These are phyloP conservation scores for Pungitius pungitius DNA, from an alignment of 2,113 vertebrate species.

Conservation along the genomic window DNA sequence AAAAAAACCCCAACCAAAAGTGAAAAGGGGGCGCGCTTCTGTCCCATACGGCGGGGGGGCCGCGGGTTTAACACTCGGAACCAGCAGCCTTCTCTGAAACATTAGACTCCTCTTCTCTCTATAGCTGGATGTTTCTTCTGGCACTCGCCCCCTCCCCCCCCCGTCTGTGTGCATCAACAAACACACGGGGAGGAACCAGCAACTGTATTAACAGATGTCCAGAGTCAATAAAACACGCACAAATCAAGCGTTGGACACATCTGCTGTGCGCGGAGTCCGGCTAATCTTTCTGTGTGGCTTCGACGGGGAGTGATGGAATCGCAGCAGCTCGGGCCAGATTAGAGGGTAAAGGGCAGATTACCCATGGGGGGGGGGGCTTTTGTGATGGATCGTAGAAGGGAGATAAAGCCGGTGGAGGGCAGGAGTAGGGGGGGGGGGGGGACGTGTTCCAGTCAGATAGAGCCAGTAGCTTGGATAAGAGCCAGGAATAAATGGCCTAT, in stretches of 20 bases:
- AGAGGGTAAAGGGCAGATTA: conserved; percentile 62
- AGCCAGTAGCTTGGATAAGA: conserved; percentile 37
- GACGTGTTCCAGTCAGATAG: conserved; percentile 41
- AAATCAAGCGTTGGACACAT: conserved; percentile 81
- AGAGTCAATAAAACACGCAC: conserved; percentile 85
- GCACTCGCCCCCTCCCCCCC: conserved; percentile 64
- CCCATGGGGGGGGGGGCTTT: conserved; percentile 59
- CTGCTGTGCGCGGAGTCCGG: conserved; percentile 71
- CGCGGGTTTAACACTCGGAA: conserved; percentile 52
- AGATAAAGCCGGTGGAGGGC: conserved; percentile 51
- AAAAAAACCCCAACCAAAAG: conserved; percentile 29
- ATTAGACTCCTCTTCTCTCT: conserved; percentile 41
- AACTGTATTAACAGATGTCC: conserved; percentile 87
- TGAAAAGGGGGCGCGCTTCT: conserved; percentile 31
- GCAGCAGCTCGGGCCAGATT: conserved; percentile 70
- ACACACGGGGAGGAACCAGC: conserved; percentile 77
- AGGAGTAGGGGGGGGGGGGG: neutral
- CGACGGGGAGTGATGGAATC: conserved; percentile 71
- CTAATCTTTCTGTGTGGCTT: conserved; percentile 76
- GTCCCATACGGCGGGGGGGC: conserved; percentile 29
- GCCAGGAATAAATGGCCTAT: conserved; percentile 36
- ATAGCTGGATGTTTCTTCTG: conserved; percentile 73
- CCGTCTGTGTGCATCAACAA: conserved; percentile 80
- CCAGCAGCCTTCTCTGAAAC: conserved; percentile 59
- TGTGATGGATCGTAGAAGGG: conserved; percentile 55